A percentile compares a stretch with the other conserved stretches of the same genome.
These are phyloP conservation scores for Equus quagga DNA, from an alignment of 2,113 vertebrate genomes.

Conservation along the genomic window DNA sequence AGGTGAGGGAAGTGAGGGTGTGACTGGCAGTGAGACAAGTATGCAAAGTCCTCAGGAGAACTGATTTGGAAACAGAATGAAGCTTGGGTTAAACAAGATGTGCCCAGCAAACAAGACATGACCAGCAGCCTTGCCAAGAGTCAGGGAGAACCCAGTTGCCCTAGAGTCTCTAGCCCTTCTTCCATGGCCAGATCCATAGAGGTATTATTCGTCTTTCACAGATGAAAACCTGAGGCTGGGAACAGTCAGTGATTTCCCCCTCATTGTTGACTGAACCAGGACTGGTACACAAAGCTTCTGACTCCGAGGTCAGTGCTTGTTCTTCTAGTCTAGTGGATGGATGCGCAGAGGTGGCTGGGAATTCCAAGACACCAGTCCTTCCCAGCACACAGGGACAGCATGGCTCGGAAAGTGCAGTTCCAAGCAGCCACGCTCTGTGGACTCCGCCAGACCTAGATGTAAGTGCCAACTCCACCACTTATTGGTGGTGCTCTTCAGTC, in stretches of 20 bases:
- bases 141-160: background rate
- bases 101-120: background rate
- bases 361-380: background rate
- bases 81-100: background rate
- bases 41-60: background rate
- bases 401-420: background rate
- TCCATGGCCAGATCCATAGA: background rate
- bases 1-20: background rate
- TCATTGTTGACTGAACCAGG: background rate
- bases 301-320: background rate
- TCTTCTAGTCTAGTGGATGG: background rate
- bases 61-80: background rate
- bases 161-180: background rate
- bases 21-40: background rate
- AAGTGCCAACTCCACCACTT: background rate
- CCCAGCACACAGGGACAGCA: background rate
- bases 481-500: background rate
- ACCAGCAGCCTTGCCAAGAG: background rate
- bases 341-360: background rate
- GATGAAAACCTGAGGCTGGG: background rate
- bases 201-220: background rate
- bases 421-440: background rate
- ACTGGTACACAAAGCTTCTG: background rate
- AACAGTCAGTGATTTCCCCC: background rate
- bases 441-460: background rate